Percentiles rank a stretch among this genome's conserved stretches.
phyloP scores from a whole-genome alignment of 2,888 invertebrate species.

The Machimus atricapillus region DNA sequence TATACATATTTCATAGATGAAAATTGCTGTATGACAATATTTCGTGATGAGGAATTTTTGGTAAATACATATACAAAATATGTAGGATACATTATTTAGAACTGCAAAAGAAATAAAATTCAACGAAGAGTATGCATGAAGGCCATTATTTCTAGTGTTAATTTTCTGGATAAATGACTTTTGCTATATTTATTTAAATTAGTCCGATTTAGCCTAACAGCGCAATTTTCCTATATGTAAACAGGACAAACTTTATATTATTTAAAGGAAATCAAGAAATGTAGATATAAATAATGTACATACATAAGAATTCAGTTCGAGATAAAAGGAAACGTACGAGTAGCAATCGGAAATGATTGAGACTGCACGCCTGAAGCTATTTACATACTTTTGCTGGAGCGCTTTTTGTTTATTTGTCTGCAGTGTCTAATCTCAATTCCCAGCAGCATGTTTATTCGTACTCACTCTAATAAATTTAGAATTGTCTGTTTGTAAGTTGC shows the following conservation, averaged over 20 bases:
- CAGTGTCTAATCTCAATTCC: neutral
- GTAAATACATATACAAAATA: neutral
- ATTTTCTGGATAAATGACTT: neutral
- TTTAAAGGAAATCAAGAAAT: neutral
- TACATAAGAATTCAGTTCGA: neutral
- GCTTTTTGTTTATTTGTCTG: neutral
- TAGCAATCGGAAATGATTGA: neutral
- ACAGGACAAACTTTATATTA: neutral
- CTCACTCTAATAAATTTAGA: neutral
- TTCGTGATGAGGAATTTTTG: neutral
- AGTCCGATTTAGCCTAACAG: neutral
- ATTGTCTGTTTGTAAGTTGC: neutral
- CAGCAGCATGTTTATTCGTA: neutral
- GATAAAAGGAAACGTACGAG: neutral
- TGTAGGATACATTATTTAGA: neutral
- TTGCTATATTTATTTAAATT: neutral
- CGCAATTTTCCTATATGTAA: neutral
- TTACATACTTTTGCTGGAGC: neutral
- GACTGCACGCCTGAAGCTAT: neutral
- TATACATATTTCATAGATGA: too few species aligned
- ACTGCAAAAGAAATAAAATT: neutral
- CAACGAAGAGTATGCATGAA: neutral
- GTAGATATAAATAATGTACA: too few species aligned
- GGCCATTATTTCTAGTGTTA: neutral
- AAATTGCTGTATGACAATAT: neutral